A percentile compares a stretch with the other conserved stretches of the same genome.
phyloP scores from a whole-genome alignment of 2,888 invertebrate species.

The Dolomedes plantarius region DNA sequence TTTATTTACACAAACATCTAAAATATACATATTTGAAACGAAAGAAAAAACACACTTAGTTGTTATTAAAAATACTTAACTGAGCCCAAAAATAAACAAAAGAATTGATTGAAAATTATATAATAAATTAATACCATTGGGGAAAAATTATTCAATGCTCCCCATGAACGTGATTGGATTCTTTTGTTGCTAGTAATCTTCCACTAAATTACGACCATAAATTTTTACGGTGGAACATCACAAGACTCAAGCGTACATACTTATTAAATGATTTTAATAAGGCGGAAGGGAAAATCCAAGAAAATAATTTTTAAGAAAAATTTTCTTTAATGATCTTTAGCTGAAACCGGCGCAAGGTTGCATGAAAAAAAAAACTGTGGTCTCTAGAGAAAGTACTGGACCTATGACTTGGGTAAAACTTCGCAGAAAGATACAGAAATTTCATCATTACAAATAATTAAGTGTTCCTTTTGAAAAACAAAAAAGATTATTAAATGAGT shows the following conservation, averaged over 20 bases:
- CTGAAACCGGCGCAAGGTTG: background rate
- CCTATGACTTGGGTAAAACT: background rate
- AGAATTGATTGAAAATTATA: background rate
- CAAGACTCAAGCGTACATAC: background rate
- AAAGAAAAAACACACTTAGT: too few relatives aligned
- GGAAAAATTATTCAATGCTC: background rate
- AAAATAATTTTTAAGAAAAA: background rate
- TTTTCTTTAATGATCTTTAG: background rate
- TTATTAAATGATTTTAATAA: constrained; percentile 14
- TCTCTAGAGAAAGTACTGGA: background rate
- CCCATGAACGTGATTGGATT: background rate
- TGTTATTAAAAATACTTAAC: too few relatives aligned
- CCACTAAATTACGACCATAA: too few relatives aligned
- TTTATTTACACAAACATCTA: too few relatives aligned
- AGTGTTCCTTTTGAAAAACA: background rate
- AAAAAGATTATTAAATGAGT: background rate
- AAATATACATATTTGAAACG: too few relatives aligned
- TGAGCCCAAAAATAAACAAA: too few relatives aligned
- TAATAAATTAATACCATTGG: background rate
- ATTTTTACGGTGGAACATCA: background rate
- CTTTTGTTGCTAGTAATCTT: background rate
- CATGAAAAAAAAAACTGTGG: background rate
- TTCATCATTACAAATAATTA: constrained; percentile 13
- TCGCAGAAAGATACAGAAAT: background rate
- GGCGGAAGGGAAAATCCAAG: background rate